Evolutionary conservation across 2,888 invertebrate species (phyloP).

Genomic region (Masnerella sp.): DNA sequence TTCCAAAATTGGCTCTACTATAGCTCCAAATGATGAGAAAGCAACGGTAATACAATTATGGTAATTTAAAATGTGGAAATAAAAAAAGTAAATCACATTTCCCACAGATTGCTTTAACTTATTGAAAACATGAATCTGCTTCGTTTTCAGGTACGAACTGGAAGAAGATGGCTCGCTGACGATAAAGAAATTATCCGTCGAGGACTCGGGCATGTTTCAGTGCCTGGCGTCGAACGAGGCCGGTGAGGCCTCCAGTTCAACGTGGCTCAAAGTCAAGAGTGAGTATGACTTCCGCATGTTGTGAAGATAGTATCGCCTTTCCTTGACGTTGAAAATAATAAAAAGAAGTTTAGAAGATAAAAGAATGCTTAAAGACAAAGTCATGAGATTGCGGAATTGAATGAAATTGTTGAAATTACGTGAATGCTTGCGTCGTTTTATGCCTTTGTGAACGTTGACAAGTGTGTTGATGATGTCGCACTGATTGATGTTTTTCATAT

Average conservation of each 20-base stretch:
- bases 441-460: slow-evolving; percentile 1
- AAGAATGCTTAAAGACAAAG: slow-evolving; percentile 14
- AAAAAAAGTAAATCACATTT: slow-evolving; percentile 11
- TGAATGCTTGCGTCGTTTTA: slow-evolving; percentile 25
- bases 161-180: slow-evolving; percentile 90
- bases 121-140: slow-evolving; percentile 28
- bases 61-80: slow-evolving; percentile 1
- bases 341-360: slow-evolving; percentile 8
- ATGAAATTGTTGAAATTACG: slow-evolving; percentile 30
- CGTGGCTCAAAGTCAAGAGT: slow-evolving; percentile 98
- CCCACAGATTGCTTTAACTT: slow-evolving; percentile 10
- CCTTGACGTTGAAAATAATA: slow-evolving; percentile 27
- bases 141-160: slow-evolving; percentile 83
- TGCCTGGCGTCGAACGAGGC: slow-evolving; percentile 94
- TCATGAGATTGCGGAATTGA: slow-evolving; percentile 9
- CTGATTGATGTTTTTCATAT: slow-evolving; percentile 59
- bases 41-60: not conserved
- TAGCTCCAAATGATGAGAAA: not conserved
- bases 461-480: slow-evolving; percentile 33
- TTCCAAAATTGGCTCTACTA: too few relatives aligned
- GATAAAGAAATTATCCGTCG: slow-evolving; percentile 88
- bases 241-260: slow-evolving; percentile 92
- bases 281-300: slow-evolving; percentile 78
- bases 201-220: slow-evolving; percentile 96
- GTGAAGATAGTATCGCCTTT: slow-evolving; percentile 38